Evolutionary conservation across 1,140 invertebrate species (phyloP).

Genomic region (Eriocheir sinensis): DNA sequence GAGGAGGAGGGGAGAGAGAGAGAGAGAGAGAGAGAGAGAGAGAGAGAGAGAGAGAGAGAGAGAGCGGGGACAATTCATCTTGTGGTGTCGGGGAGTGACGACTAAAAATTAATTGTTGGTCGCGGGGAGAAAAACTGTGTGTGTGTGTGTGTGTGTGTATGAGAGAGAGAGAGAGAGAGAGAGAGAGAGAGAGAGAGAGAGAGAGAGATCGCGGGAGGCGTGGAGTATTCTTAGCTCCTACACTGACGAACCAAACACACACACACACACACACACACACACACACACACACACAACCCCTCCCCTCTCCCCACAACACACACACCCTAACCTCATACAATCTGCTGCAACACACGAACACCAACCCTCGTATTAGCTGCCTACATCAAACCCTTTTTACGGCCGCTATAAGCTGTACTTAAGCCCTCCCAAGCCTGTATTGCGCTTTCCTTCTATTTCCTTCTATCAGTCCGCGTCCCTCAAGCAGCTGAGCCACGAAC

Average conservation of each 20-base stretch:
- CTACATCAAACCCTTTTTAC: too few species aligned
- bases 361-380: too few species aligned
- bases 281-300: not conserved
- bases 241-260: not conserved
- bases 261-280: not conserved
- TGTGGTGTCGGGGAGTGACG: constrained; percentile 10
- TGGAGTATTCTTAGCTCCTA: not conserved
- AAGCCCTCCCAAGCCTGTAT: too few species aligned
- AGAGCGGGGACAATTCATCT: not conserved
- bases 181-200: not conserved
- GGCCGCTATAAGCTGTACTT: too few species aligned
- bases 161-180: not conserved
- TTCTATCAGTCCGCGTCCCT: too few species aligned
- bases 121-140: constrained; percentile 1
- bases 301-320: too few species aligned
- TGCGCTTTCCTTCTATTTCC: too few species aligned
- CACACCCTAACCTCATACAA: not conserved
- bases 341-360: too few species aligned
- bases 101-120: constrained; percentile 26
- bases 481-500: too few species aligned
- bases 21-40: constrained; percentile 41
- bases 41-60: constrained; percentile 45
- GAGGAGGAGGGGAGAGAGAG: not conserved
- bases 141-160: not conserved
- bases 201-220: constrained; percentile 9